Evolutionary conservation across 1,140 invertebrate genomes (phyloP).

Genomic region (Zeugodacus cucurbitae): DNA sequence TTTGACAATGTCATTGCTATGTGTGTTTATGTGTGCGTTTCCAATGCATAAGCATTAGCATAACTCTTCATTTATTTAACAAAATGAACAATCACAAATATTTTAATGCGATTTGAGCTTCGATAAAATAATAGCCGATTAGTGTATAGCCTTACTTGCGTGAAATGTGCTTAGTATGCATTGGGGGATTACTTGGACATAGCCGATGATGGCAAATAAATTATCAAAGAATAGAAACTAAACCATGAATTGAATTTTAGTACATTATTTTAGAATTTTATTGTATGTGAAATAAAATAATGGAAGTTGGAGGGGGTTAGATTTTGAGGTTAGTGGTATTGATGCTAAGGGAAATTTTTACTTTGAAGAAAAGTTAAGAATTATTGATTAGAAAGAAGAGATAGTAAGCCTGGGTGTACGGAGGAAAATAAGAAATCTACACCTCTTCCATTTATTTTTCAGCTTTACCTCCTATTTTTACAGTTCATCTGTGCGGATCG

Average conservation of each 20-base stretch:
- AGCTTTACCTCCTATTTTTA: too few relatives aligned
- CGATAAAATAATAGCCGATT: not conserved
- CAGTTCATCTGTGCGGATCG: too few relatives aligned
- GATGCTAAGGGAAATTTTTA: too few relatives aligned
- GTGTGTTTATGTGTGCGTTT: too few relatives aligned
- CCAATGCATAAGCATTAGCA: not conserved
- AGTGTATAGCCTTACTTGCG: not conserved
- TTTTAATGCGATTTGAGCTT: not conserved
- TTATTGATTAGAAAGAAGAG: too few relatives aligned
- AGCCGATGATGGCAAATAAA: not conserved
- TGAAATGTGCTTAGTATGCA: not conserved
- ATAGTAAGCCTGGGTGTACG: too few relatives aligned
- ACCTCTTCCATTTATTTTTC: too few relatives aligned
- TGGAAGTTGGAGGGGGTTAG: too few relatives aligned
- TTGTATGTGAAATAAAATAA: not conserved
- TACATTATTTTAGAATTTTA: not conserved
- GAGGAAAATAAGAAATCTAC: too few relatives aligned
- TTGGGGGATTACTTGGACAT: not conserved
- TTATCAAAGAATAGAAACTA: not conserved
- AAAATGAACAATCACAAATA: not conserved
- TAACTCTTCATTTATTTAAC: not conserved
- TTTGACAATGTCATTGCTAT: too few relatives aligned
- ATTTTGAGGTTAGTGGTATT: too few relatives aligned
- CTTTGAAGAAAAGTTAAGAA: too few relatives aligned
- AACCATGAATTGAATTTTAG: not conserved